Evolutionary conservation across 2,888 invertebrate species (phyloP), one percentile per base, ranked within the genome.

Genomic region (Meteorus colon): DNA sequence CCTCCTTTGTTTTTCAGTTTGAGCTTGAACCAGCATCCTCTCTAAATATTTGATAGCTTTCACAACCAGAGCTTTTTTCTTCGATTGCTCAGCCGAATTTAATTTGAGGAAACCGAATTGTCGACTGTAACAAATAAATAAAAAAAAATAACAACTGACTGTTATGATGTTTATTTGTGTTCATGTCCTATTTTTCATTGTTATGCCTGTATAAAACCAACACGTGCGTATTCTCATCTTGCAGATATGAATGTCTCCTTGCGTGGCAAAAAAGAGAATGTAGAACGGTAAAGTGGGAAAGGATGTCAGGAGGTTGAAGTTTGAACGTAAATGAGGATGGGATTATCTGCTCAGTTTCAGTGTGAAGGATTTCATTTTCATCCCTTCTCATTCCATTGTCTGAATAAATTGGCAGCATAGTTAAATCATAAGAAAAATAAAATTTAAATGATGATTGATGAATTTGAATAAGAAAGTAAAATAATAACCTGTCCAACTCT

Each of bases 41-140:
- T 97, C 97, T 83, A 97, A 90, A 89, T 96, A 95, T 86, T 95
- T 95, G 75, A 97, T 94, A 76, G 96, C 96, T 92, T 94, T 89
- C 75, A 95, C 93, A 48, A 98, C 94, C 80, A 97, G 91, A 66
- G 93, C 93, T 87, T 96, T 94, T 82, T 96, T 96, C 86, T 94
- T 93, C 16, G 92, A 92, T 92, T 97, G 96, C 89, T 97, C 97
- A 68, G 94, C 92, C 75, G 94, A 93, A 84, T 94, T 94, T 66
- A 97, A 90, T 86, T 96, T 95, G 78, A 98, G 90, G 88, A 97
- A 97, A 62, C 98, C 98, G 92, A 96, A 98, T 86, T 96, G 95
- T 31, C 96, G 96, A 89, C 98, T 98, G 91, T 80, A 93, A 92
- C 74, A 80, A 79, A 79, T 84, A 77, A 34, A 48, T 27, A 66